Conservation (phyloP, 2,113 vertebrate genomes). For the Oryzias melastigma region DNA sequence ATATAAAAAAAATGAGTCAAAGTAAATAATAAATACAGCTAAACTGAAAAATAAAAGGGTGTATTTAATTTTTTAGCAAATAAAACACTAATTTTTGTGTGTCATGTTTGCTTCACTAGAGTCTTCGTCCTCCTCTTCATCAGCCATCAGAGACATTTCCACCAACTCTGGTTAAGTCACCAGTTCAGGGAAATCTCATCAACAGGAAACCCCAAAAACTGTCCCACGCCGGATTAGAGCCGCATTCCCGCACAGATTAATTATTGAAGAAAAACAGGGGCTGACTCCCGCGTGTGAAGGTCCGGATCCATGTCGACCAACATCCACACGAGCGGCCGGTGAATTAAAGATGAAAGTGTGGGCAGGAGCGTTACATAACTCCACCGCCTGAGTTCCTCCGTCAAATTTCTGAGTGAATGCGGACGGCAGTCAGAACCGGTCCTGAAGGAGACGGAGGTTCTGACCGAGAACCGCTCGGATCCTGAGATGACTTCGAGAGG, state of each 20-base stretch:
- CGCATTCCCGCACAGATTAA: not conserved
- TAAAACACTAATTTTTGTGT: too few species aligned
- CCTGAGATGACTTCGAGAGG: not conserved
- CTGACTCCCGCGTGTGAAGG: conserved; percentile 10
- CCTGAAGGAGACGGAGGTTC: too few species aligned
- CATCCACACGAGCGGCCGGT: conserved; percentile 23
- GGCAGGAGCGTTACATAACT: conserved; percentile 24
- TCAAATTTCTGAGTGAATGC: conserved; percentile 20
- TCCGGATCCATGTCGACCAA: conserved; percentile 24
- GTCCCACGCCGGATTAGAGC: not conserved
- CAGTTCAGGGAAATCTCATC: too few species aligned
- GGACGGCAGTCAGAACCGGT: not conserved
- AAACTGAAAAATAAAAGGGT: too few species aligned
- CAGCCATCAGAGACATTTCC: too few species aligned
- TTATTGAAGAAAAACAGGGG: conserved; percentile 15
- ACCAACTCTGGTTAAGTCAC: too few species aligned
- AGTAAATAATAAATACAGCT: too few species aligned
- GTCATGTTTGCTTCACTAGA: too few species aligned
- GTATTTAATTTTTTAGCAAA: too few species aligned
- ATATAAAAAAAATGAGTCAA: too few species aligned
- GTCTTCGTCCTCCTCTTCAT: too few species aligned
- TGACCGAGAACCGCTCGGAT: not conserved
- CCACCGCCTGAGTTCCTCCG: conserved; percentile 10
- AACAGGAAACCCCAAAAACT: too few species aligned
- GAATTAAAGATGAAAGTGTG: conserved; percentile 37